phyloP scores from a whole-genome alignment of 2,113 vertebrate genomes.

The Caracal caracal region DNA sequence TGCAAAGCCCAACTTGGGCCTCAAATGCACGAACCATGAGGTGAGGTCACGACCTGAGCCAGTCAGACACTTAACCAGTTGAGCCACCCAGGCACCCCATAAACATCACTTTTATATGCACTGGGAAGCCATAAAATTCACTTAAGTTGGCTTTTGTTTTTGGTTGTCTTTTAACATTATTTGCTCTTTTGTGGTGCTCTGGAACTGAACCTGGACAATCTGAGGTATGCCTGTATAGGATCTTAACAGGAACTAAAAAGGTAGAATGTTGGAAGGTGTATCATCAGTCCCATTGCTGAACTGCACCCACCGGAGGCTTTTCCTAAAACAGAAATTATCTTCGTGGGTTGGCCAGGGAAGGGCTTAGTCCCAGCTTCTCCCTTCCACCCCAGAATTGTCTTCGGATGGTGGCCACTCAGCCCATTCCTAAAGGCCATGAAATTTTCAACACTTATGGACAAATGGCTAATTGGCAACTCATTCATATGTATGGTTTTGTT shows the following conservation, averaged over 20 bases:
- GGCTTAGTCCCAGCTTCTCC: neutral
- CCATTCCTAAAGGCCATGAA: conserved; percentile 89
- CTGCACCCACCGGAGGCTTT: neutral
- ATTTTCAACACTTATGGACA: conserved; percentile 97
- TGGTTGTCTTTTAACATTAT: neutral
- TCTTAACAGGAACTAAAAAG: neutral
- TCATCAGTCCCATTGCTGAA: neutral
- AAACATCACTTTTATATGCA: neutral
- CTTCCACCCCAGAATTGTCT: conserved; percentile 88
- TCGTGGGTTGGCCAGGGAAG: neutral
- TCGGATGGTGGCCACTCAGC: conserved; percentile 91
- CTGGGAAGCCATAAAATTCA: neutral
- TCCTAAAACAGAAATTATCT: neutral
- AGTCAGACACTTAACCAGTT: too few species aligned
- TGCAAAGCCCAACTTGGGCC: too few species aligned
- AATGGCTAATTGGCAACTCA: conserved; percentile 97
- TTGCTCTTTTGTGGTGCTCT: neutral
- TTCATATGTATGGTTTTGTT: conserved; percentile 97
- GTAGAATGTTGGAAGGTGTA: neutral
- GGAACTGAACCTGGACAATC: neutral
- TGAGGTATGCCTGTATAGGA: neutral
- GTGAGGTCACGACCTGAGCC: too few species aligned
- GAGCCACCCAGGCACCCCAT: too few species aligned
- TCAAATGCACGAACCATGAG: too few species aligned
- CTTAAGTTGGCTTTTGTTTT: neutral